Evolutionary conservation across 2,888 invertebrate species (phyloP).

Genomic region (Synergus gifuensis): DNA sequence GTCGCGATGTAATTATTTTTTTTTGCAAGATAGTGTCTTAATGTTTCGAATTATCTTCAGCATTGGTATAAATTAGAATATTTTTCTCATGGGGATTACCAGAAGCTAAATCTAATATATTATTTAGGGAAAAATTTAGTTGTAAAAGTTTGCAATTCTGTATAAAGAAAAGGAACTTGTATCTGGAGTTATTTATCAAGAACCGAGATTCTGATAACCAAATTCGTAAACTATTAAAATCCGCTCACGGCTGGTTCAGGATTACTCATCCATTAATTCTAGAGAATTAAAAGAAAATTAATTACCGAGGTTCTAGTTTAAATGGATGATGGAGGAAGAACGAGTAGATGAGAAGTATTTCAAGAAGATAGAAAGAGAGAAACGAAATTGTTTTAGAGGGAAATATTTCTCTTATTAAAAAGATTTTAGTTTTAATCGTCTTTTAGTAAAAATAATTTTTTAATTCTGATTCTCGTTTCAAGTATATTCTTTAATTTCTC

Average conservation of each 20-base stretch:
- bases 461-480: background rate
- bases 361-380: background rate
- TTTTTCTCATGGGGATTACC: background rate
- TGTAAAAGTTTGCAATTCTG: background rate
- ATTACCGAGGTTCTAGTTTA: slow-evolving; percentile 68
- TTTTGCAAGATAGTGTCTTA: slow-evolving; percentile 6
- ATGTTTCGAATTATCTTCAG: background rate
- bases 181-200: background rate
- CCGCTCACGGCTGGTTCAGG: background rate
- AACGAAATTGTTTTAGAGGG: background rate
- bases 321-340: slow-evolving; percentile 67
- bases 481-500: background rate
- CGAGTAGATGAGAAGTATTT: slow-evolving; percentile 14
- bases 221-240: slow-evolving; percentile 8
- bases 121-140: background rate
- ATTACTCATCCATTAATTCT: slow-evolving; percentile 70
- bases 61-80: background rate
- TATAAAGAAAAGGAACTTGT: background rate
- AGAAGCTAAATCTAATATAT: slow-evolving; percentile 7
- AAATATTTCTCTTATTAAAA: slow-evolving; percentile 6
- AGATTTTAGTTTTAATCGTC: background rate
- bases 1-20: slow-evolving; percentile 22
- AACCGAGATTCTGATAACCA: background rate
- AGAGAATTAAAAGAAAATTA: slow-evolving; percentile 74
- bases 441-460: background rate